phyloP scores from a whole-genome alignment of 2,113 vertebrate species.

The Epinephelus cyanopodus region DNA sequence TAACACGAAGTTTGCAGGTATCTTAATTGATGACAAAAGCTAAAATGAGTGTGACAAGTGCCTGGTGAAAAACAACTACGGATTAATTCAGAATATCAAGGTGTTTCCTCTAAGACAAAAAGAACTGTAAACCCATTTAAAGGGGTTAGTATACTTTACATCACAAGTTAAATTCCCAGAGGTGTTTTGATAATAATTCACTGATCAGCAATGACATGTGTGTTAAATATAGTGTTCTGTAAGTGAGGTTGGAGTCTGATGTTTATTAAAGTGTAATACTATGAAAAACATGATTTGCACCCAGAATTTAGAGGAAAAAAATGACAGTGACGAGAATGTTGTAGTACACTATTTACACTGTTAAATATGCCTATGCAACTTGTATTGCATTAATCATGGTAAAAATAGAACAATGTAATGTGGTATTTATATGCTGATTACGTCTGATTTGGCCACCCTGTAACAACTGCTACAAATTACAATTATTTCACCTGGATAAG shows the following conservation, averaged over 20 bases:
- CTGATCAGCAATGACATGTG: constrained; percentile 30
- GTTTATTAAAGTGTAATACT: constrained; percentile 22
- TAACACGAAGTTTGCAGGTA: neutral
- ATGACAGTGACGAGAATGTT: constrained; percentile 23
- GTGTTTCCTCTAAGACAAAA: constrained; percentile 53
- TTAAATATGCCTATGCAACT: constrained; percentile 54
- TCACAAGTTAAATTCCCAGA: constrained; percentile 72
- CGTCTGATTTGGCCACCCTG: constrained; percentile 81
- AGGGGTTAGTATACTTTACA: constrained; percentile 56
- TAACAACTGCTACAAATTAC: constrained; percentile 84
- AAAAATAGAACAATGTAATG: constrained; percentile 65
- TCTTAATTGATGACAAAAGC: constrained; percentile 10
- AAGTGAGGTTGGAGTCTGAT: constrained; percentile 29
- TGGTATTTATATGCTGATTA: constrained; percentile 61
- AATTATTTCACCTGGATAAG: constrained; percentile 86
- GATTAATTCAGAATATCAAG: constrained; percentile 46
- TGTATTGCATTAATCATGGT: constrained; percentile 63
- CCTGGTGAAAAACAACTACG: constrained; percentile 14
- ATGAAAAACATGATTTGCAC: constrained; percentile 48
- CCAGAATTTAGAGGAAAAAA: constrained; percentile 27
- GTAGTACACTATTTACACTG: constrained; percentile 67
- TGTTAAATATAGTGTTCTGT: constrained; percentile 38
- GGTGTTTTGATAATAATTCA: constrained; percentile 56
- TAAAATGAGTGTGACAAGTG: constrained; percentile 21
- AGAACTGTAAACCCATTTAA: constrained; percentile 46